phyloP scores from a whole-genome alignment of 2,797 vertebrate genomes.

The Gephyroberyx darwinii region DNA sequence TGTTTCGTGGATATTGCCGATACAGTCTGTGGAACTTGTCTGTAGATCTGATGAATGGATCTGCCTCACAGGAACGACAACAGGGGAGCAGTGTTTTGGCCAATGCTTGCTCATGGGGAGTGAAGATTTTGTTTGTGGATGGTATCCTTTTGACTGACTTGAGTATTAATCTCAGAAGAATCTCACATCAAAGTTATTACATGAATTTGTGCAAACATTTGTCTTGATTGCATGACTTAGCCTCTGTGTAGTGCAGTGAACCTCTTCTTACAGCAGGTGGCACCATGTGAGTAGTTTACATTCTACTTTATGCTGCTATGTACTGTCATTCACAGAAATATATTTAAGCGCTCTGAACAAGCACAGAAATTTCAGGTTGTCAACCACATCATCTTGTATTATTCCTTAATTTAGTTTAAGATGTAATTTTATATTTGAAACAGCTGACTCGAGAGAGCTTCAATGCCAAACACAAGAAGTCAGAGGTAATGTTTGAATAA shows the following conservation, averaged over 20 bases:
- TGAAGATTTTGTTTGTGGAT: slow-evolving; percentile 86
- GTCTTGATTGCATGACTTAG: neutral
- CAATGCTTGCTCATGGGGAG: slow-evolving; percentile 86
- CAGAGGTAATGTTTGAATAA: slow-evolving; percentile 69
- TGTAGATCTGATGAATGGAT: slow-evolving; percentile 8
- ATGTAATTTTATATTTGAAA: slow-evolving; percentile 78
- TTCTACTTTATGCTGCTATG: neutral
- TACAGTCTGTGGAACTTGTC: neutral
- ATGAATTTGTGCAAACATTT: neutral
- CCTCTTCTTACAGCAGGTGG: slow-evolving; percentile 69
- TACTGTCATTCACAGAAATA: neutral
- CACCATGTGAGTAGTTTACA: slow-evolving; percentile 22
- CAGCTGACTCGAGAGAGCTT: slow-evolving; percentile 66
- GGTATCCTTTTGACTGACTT: slow-evolving; percentile 82
- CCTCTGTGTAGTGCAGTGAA: slow-evolving; percentile 39
- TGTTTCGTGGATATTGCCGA: neutral
- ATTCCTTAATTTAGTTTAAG: slow-evolving; percentile 74
- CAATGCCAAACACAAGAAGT: slow-evolving; percentile 51
- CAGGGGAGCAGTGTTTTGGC: slow-evolving; percentile 79
- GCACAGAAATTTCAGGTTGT: neutral
- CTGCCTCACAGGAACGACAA: slow-evolving; percentile 78
- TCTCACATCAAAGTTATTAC: neutral
- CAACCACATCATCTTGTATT: slow-evolving; percentile 19
- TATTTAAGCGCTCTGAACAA: neutral
- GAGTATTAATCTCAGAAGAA: neutral